Conservation (phyloP, 2,888 invertebrate species). For the Drosophila mayaguana region DNA sequence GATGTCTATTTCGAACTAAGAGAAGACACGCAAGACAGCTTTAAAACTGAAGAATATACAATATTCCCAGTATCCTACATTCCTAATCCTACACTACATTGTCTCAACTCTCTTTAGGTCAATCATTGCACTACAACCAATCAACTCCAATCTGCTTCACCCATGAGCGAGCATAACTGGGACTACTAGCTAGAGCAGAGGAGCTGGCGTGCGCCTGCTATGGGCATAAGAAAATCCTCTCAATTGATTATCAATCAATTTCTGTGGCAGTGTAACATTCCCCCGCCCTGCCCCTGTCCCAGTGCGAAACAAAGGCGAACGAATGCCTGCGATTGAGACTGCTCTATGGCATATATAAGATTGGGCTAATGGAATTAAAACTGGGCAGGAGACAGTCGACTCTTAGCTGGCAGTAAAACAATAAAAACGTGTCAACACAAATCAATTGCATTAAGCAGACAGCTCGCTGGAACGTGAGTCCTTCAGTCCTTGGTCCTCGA, state of each 20-base stretch:
- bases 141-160: not conserved
- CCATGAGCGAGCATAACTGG: constrained; percentile 25
- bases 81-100: not conserved
- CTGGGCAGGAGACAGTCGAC: constrained; percentile 54
- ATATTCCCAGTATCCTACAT: too few species aligned
- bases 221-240: constrained; percentile 73
- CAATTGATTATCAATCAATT: constrained; percentile 84
- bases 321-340: not conserved
- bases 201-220: constrained; percentile 11
- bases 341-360: constrained; percentile 7
- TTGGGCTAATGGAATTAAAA: constrained; percentile 76
- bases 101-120: not conserved
- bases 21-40: too few species aligned
- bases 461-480: constrained; percentile 40
- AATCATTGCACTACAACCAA: not conserved
- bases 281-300: not conserved
- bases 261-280: constrained; percentile 30
- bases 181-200: not conserved
- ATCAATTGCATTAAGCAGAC: constrained; percentile 69
- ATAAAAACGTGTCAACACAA: constrained; percentile 61
- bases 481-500: not conserved
- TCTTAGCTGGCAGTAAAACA: not conserved
- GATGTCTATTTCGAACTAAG: not conserved
- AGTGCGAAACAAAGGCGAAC: not conserved
- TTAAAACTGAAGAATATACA: too few species aligned